A percentile compares a stretch with the other conserved stretches of the same genome.
Conservation (phyloP, 1,140 invertebrate species). For the Cherax quadricarinatus region DNA sequence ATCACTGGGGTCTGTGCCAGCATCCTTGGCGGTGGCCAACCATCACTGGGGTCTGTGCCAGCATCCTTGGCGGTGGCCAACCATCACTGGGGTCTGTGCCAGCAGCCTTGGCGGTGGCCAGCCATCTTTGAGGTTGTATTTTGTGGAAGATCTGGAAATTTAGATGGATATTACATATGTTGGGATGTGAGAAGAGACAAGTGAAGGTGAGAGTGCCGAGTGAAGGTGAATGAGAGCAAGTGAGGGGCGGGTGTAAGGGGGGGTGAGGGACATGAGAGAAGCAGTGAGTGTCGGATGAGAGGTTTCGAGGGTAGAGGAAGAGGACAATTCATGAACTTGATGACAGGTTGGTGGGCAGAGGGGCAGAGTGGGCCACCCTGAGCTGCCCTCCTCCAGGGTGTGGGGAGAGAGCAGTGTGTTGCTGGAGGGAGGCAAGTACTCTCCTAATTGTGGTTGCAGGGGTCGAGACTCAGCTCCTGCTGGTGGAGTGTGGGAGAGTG, state of each 20-base stretch:
- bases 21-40: no score
- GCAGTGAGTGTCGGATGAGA: constrained; percentile 46
- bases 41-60: no score
- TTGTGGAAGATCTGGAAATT: no score
- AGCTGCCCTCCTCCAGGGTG: neutral
- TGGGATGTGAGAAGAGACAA: no score
- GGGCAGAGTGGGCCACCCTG: constrained; percentile 48
- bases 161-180: no score
- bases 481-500: neutral
- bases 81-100: no score
- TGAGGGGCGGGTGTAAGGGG: neutral
- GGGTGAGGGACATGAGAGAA: constrained; percentile 7
- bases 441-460: no score
- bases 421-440: neutral
- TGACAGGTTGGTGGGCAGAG: constrained; percentile 45
- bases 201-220: neutral
- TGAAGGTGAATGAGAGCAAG: constrained; percentile 7
- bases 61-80: no score
- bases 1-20: no score
- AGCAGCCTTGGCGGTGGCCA: no score
- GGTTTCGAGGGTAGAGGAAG: constrained; percentile 61
- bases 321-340: constrained; percentile 64
- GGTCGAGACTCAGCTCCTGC: no score
- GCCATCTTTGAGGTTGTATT: no score
- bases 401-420: neutral